Evolutionary conservation across 2,888 invertebrate species (phyloP), one percentile per base, ranked within the genome.

Genomic region (Tipula confusa): DNA sequence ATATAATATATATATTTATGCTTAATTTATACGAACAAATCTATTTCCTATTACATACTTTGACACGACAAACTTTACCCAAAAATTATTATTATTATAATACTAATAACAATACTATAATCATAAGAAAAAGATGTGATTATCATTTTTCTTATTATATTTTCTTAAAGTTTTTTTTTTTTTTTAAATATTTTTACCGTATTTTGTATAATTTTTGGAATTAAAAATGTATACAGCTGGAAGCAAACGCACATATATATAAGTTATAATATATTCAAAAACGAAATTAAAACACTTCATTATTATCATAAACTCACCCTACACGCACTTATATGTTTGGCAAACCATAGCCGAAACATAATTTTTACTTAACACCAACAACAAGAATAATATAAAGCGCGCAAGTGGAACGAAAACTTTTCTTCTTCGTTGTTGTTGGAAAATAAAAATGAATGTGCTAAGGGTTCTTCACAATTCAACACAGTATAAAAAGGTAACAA

Each of bases 241-340:
- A 9, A 24, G 64, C 64, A 64, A 24, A 64, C 64, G 11, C 24
- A 64, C 24, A 64, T 24, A n/a, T n/a, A n/a, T n/a, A 64, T 64
- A 64, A 64, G 24, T 64, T 64, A 64, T 64, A 64, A 64, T 64
- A 64, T 64, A 64, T 64, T 64, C 64, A 64, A 24, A 64, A 64
- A 64, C 9, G 64, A 64, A 64, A 64, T 64, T 64, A 24, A 64
- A 64, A 64, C 64, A 64, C 64, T 64, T 64, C 64, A 64, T 64
- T 64, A 64, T 64, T 64, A 64, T 64, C 24, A 64, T 64, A 64
- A 64, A 64, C 24, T 9, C 64, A 6, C 64, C 24, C 64, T 9
- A 9, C 9, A 9, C 24, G 24, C 64, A 64, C 24, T 24, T 24
- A 13, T 38, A 64, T 64, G 64, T 64, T 64, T 11, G 64, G 24